Conservation (phyloP, 2,113 vertebrate genomes). For the Macaca mulatta region DNA sequence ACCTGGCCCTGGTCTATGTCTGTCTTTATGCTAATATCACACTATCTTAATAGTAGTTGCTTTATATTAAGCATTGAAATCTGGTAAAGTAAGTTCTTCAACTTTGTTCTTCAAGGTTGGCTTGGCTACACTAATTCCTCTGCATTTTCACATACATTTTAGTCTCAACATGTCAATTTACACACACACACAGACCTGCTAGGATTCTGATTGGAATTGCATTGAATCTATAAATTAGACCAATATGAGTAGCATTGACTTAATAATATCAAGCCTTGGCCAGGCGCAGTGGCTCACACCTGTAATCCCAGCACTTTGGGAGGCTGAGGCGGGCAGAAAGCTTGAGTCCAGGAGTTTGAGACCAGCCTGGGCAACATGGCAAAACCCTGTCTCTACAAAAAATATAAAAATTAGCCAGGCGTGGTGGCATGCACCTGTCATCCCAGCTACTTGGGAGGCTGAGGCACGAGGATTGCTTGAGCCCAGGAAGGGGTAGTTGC, state of each 20-base stretch:
- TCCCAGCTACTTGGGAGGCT: too few species aligned
- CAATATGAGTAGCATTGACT: neutral
- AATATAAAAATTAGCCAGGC: too few species aligned
- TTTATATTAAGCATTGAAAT: neutral
- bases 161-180: neutral
- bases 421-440: too few species aligned
- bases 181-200: neutral
- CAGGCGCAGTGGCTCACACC: too few species aligned
- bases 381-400: too few species aligned
- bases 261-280: too few species aligned
- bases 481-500: too few species aligned
- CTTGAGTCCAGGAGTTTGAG: too few species aligned
- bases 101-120: neutral
- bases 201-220: neutral
- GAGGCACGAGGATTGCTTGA: too few species aligned
- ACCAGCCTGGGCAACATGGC: too few species aligned
- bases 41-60: neutral
- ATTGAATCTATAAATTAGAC: neutral
- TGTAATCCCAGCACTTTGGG: too few species aligned
- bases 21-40: neutral
- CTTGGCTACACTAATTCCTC: neutral
- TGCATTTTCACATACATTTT: neutral
- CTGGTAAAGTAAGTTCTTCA: neutral
- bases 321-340: too few species aligned
- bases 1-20: neutral